These are phyloP conservation scores for Augiades crinisus DNA, from an alignment of 2,888 invertebrate species.

Conservation along the genomic window DNA sequence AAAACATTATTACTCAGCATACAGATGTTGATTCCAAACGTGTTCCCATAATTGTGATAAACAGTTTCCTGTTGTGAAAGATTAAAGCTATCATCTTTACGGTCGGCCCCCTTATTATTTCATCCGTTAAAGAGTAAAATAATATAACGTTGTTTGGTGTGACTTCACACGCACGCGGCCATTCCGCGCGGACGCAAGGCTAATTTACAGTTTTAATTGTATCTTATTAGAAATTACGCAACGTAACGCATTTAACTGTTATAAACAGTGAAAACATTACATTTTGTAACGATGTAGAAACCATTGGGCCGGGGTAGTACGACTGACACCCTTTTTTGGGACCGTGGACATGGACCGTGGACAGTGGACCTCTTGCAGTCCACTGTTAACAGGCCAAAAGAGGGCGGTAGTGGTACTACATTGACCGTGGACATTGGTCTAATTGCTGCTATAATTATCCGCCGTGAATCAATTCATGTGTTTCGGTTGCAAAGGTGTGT, in stretches of 20 bases:
- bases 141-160: constrained; percentile 27
- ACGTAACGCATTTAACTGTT: constrained; percentile 51
- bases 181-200: constrained; percentile 21
- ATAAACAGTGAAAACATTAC: constrained; percentile 23
- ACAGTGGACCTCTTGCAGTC: too few species aligned
- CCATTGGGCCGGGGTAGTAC: too few species aligned
- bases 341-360: too few species aligned
- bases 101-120: constrained; percentile 20
- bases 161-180: constrained; percentile 32
- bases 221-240: constrained; percentile 58
- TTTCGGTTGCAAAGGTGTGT: too few species aligned
- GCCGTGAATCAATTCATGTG: too few species aligned
- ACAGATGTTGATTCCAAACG: constrained; percentile 16
- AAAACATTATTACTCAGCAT: constrained; percentile 5
- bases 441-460: too few species aligned
- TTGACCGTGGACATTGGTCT: too few species aligned
- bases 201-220: constrained; percentile 61
- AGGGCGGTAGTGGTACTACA: too few species aligned
- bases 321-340: too few species aligned
- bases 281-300: neutral
- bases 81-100: constrained; percentile 20
- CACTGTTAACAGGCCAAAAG: too few species aligned
- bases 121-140: constrained; percentile 22
- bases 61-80: constrained; percentile 23
- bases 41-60: constrained; percentile 20